Evolutionary conservation across 2,888 invertebrate genomes (phyloP).

Genomic region (Dasysyrphus tricinctus): DNA sequence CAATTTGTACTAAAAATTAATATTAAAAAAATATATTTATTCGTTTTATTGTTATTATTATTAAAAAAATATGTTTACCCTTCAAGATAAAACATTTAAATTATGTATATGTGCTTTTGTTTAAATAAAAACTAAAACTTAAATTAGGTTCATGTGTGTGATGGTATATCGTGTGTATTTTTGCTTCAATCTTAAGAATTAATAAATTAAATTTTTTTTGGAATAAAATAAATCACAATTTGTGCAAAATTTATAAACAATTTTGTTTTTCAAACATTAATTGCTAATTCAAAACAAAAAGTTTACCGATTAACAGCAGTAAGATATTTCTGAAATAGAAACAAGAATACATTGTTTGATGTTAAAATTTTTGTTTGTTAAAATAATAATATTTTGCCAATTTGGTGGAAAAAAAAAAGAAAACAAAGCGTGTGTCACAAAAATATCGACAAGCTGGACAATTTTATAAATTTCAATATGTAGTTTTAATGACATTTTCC

Average conservation of each 20-base stretch:
- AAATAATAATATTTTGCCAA: conserved; percentile 51
- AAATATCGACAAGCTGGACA: conserved; percentile 22
- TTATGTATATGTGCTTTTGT: conserved; percentile 26
- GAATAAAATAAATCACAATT: conserved; percentile 73
- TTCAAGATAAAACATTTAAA: conserved; percentile 5
- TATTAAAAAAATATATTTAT: conserved; percentile 43
- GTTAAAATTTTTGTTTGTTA: conserved; percentile 33
- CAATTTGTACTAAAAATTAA: conserved; percentile 41
- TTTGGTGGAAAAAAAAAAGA: conserved; percentile 20
- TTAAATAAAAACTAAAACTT: conserved; percentile 72
- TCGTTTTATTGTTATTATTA: background rate
- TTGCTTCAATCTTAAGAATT: conserved; percentile 34
- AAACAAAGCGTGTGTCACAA: conserved; percentile 36
- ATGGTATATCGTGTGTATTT: background rate
- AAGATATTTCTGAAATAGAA: conserved; percentile 76
- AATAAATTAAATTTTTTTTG: conserved; percentile 67
- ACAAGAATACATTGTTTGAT: conserved; percentile 60
- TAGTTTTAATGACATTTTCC: conserved; percentile 2
- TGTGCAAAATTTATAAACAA: conserved; percentile 43
- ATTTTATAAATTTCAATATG: background rate
- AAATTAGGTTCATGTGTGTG: conserved; percentile 65
- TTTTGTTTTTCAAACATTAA: conserved; percentile 3
- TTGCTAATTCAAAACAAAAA: conserved; percentile 31
- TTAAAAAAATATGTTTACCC: conserved; percentile 22
- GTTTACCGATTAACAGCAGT: conserved; percentile 75